These are phyloP conservation scores for Allophyes oxyacanthae DNA, from an alignment of 2,888 invertebrate species.

Conservation along the genomic window DNA sequence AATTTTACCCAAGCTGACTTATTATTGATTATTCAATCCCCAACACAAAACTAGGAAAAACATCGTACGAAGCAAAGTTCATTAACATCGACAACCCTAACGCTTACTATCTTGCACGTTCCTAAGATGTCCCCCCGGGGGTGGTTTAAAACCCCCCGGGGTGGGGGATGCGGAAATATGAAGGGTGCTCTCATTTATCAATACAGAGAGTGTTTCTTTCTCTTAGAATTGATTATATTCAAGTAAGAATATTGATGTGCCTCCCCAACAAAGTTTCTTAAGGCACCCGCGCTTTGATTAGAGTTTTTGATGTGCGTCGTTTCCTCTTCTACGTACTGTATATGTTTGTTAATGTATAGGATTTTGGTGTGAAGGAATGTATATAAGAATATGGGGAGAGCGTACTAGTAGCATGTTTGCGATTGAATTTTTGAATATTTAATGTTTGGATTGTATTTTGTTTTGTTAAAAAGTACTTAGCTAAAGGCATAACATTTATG, in stretches of 20 bases:
- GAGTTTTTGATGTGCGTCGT: conserved; percentile 79
- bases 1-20: conserved; percentile 1
- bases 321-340: conserved; percentile 51
- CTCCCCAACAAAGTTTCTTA: conserved; percentile 74
- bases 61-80: conserved; percentile 78
- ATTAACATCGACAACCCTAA: conserved; percentile 86
- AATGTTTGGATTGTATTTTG: no score
- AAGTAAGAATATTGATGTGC: conserved; percentile 87
- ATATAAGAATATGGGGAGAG: conserved; percentile 4
- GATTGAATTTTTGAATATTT: no score
- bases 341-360: conserved; percentile 40
- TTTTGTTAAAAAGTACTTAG: no score
- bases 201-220: conserved; percentile 89
- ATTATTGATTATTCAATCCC: conserved; percentile 34
- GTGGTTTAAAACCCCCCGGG: conserved; percentile 66
- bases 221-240: conserved; percentile 89
- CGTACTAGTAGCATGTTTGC: not conserved
- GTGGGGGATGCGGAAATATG: conserved; percentile 85
- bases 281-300: conserved; percentile 76
- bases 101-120: conserved; percentile 88
- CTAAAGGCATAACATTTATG: no score
- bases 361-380: conserved; percentile 40
- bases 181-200: conserved; percentile 89
- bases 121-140: conserved; percentile 81
- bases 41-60: conserved; percentile 58